phyloP scores from a whole-genome alignment of 1,140 invertebrate genomes.

The Notospermus geniculatus region DNA sequence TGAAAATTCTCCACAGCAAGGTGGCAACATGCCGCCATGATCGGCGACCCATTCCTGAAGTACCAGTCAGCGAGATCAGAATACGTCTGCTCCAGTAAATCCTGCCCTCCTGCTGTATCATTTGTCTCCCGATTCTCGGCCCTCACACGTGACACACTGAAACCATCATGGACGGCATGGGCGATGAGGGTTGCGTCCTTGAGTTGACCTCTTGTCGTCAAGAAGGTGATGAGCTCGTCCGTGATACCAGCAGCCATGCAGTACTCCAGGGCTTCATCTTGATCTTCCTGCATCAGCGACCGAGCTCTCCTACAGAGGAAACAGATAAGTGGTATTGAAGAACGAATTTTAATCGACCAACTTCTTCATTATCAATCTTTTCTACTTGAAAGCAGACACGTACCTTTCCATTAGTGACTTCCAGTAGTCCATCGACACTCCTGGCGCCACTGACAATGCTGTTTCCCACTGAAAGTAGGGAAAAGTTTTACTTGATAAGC shows the following conservation, averaged over 20 bases:
- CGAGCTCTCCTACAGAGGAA: conserved; percentile 45
- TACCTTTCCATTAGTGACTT: conserved; percentile 53
- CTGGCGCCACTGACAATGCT: conserved; percentile 57
- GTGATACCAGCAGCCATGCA: conserved; percentile 45
- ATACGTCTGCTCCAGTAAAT: conserved; percentile 31
- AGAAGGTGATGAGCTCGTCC: conserved; percentile 45
- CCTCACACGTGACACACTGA: not conserved
- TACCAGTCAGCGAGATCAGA: conserved; percentile 49
- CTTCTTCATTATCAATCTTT: not conserved
- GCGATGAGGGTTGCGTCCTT: conserved; percentile 44
- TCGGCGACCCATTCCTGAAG: conserved; percentile 50
- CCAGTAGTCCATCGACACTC: conserved; percentile 58
- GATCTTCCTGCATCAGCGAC: conserved; percentile 45
- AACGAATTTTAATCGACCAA: not conserved
- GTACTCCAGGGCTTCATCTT: conserved; percentile 44
- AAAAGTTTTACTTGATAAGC: not conserved
- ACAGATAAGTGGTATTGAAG: too few species aligned
- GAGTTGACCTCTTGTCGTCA: conserved; percentile 38
- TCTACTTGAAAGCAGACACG: conserved; percentile 5
- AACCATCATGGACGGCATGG: conserved; percentile 41
- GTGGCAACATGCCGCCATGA: conserved; percentile 55
- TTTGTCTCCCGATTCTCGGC: not conserved
- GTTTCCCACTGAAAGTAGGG: conserved; percentile 53
- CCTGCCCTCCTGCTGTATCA: not conserved
- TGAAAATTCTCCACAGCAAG: conserved; percentile 52